Evolutionary conservation across 2,888 invertebrate species (phyloP), one percentile per base, ranked within the genome.

Genomic region (Drosophila algonquin): DNA sequence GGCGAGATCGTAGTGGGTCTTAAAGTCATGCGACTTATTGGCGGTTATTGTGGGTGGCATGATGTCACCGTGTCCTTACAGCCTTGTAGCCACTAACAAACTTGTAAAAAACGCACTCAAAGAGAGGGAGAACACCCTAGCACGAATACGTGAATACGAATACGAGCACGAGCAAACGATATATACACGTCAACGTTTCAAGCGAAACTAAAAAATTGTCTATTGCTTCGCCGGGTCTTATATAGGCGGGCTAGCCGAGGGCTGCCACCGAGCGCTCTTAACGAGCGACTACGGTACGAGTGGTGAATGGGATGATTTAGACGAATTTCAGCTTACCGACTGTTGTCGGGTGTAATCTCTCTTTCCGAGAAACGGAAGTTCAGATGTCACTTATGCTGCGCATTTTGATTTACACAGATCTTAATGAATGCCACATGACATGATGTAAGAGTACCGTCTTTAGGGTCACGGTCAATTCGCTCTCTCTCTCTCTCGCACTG

Each of bases 41-140:
- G 87, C 90, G 47, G 91, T 91, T 32, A 85, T 87, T 50, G 89
- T 89, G 32, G 91, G 92, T 58, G 92, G 87, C 91, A 91, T 91
- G 79, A 83, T 85, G 63, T 73, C 73, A 82, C 54, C 65, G 56
- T 71, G 55, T 73, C 83, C 87, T 86, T 74, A 27, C 18, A 47
- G 30, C 40, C 47, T 27, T 47, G 30, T 65, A 58, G 54, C 5
- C 53, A 47, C 35, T 24, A 16, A 47, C 8, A 27, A 61, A 53
- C 9, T 35, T 54, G 1, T 24, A 12, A 27, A 44, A 24, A 24
- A 9, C n/a, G 53, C 21, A 16, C 27, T 40, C 40, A 40, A 14
- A 40, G 10, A 40, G 14, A 1, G 40, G 14, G 14, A 14, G 6
- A 35, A 35, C n/a, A 30, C 16, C 45, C 21, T 21, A 3, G 5